Percentiles rank a stretch among this genome's conserved stretches.
These are phyloP conservation scores for Nylanderia fulva DNA, from an alignment of 1,140 invertebrate genomes.

Conservation along the genomic window DNA sequence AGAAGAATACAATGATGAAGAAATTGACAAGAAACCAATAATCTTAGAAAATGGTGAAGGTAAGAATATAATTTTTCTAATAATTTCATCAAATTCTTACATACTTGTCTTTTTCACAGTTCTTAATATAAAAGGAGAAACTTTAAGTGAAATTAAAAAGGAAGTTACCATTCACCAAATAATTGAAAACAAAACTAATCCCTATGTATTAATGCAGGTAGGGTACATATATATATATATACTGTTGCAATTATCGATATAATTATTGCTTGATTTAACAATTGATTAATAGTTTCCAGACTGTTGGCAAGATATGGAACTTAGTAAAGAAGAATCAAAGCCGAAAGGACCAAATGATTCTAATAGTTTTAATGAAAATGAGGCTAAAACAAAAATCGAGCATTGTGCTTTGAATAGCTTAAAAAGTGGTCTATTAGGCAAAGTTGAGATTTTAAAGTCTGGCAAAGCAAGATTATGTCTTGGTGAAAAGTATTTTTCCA, in stretches of 20 bases:
- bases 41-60: slow-evolving; percentile 80
- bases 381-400: slow-evolving; percentile 64
- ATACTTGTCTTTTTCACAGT: slow-evolving; percentile 35
- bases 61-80: slow-evolving; percentile 51
- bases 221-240: too few species aligned
- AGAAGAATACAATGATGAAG: neutral
- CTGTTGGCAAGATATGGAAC: slow-evolving; percentile 79
- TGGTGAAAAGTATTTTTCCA: slow-evolving; percentile 80
- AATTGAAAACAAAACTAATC: slow-evolving; percentile 76
- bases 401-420: slow-evolving; percentile 77
- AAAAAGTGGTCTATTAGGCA: slow-evolving; percentile 81
- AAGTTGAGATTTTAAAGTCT: slow-evolving; percentile 82
- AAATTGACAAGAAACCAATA: slow-evolving; percentile 73
- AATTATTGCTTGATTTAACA: slow-evolving; percentile 18
- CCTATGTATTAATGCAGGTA: slow-evolving; percentile 82
- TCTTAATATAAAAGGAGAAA: slow-evolving; percentile 44
- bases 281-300: slow-evolving; percentile 80
- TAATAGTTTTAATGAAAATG: slow-evolving; percentile 50
- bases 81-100: slow-evolving; percentile 18
- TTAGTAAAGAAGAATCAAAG: slow-evolving; percentile 65
- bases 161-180: slow-evolving; percentile 73
- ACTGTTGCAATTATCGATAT: neutral
- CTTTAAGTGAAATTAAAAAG: slow-evolving; percentile 26
- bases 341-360: slow-evolving; percentile 53
- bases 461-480: slow-evolving; percentile 80